Conservation (phyloP, 1,140 invertebrate genomes). For the Leptopilina clavipes region DNA sequence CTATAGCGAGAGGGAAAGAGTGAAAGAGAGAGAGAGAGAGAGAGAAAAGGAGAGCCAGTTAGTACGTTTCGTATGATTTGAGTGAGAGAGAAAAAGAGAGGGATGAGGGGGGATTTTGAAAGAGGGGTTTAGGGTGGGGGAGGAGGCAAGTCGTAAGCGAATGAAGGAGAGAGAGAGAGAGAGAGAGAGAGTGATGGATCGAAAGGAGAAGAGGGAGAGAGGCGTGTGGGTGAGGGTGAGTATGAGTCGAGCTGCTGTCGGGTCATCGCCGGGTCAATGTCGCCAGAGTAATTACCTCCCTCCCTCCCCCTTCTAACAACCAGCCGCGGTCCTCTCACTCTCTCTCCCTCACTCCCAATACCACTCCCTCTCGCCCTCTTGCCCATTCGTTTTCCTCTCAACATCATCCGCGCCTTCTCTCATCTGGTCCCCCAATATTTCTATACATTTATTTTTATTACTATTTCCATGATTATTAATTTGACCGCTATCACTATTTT, state of each 20-base stretch:
- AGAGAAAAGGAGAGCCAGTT: slow-evolving; percentile 23
- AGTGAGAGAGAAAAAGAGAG: slow-evolving; percentile 45
- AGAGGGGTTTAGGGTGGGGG: slow-evolving; percentile 27
- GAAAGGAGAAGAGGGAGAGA: slow-evolving; percentile 6
- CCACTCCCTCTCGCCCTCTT: slow-evolving; percentile 39
- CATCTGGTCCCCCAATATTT: slow-evolving; percentile 4
- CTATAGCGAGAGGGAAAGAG: slow-evolving; percentile 9
- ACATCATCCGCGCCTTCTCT: slow-evolving; percentile 42
- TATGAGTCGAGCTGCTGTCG: slow-evolving; percentile 59
- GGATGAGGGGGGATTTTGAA: slow-evolving; percentile 42
- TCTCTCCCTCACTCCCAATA: slow-evolving; percentile 37
- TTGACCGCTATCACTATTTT: neutral
- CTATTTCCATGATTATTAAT: neutral
- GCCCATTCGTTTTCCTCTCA: slow-evolving; percentile 38
- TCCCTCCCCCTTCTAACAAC: slow-evolving; percentile 33
- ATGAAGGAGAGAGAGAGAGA: slow-evolving; percentile 28
- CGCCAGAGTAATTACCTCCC: slow-evolving; percentile 67
- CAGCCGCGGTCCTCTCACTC: slow-evolving; percentile 5
- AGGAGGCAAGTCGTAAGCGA: slow-evolving; percentile 38
- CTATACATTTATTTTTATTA: neutral
- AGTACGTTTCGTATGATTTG: slow-evolving; percentile 47
- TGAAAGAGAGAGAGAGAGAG: slow-evolving; percentile 36
- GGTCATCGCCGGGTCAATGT: slow-evolving; percentile 68
- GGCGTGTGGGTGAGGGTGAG: slow-evolving; percentile 51
- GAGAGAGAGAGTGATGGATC: slow-evolving; percentile 40